phyloP scores from a whole-genome alignment of 2,888 invertebrate genomes.

The Coleophora deauratella region DNA sequence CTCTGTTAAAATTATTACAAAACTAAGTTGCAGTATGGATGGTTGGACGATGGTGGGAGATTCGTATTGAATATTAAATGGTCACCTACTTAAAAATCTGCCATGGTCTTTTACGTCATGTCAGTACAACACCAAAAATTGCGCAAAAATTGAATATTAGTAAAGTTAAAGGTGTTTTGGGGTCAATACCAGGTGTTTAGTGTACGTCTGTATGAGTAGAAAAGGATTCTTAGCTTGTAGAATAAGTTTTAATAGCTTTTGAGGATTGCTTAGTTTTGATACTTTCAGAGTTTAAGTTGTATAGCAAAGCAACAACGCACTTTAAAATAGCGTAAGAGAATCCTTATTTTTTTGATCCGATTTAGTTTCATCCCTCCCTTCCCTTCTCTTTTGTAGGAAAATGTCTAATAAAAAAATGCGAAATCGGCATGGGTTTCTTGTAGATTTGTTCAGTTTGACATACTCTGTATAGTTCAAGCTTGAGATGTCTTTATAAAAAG shows the following conservation, averaged over 20 bases:
- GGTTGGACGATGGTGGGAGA: conserved; percentile 18
- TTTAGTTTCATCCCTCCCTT: too few relatives aligned
- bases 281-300: neutral
- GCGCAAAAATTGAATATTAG: neutral
- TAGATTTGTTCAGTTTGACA: too few relatives aligned
- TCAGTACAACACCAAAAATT: neutral
- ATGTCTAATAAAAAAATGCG: too few relatives aligned
- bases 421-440: too few relatives aligned
- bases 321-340: too few relatives aligned
- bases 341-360: too few relatives aligned
- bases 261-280: conserved; percentile 1
- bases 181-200: neutral
- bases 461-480: too few relatives aligned
- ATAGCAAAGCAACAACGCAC: too few relatives aligned
- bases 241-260: too few relatives aligned
- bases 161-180: too few relatives aligned
- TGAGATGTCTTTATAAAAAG: too few relatives aligned
- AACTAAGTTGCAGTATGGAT: conserved; percentile 16
- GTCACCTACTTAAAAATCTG: conserved; percentile 26
- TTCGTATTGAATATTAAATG: conserved; percentile 36
- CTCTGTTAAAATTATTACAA: conserved; percentile 24
- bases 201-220: neutral
- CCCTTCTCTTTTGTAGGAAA: too few relatives aligned
- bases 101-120: conserved; percentile 1
- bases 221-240: neutral